Evolutionary conservation across 2,113 vertebrate genomes (phyloP).

Genomic region (Sylvicapra grimmia): DNA sequence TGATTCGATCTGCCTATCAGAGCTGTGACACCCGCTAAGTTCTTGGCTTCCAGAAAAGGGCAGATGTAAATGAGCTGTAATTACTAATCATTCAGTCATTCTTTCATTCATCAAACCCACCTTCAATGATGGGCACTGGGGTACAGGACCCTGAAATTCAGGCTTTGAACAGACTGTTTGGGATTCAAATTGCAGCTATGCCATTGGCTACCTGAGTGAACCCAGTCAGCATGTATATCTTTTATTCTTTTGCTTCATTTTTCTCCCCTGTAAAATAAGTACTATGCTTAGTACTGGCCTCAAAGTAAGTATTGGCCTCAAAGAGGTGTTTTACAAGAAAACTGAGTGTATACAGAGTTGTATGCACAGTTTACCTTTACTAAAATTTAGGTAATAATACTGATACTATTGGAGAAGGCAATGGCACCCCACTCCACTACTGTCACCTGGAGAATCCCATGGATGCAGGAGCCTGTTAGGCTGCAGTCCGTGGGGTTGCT

Average conservation of each 20-base stretch:
- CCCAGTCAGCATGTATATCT: accelerated
- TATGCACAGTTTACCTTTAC: background rate
- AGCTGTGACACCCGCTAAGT: accelerated
- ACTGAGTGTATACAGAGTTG: accelerated
- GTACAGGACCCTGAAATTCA: accelerated
- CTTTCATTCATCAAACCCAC: background rate
- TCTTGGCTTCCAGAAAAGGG: background rate
- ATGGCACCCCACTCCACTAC: too few species aligned
- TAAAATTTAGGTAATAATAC: background rate
- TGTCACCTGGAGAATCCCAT: too few species aligned
- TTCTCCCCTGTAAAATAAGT: background rate
- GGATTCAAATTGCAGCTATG: background rate
- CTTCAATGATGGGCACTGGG: accelerated
- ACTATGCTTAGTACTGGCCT: accelerated
- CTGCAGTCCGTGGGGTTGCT: too few species aligned
- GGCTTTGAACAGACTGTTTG: background rate
- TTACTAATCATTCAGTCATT: too few species aligned
- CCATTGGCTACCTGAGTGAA: accelerated
- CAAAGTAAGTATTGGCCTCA: background rate
- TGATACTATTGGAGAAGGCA: background rate
- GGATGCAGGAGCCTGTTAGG: too few species aligned
- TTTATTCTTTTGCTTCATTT: background rate
- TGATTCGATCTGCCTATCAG: background rate
- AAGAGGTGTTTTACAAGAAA: background rate
- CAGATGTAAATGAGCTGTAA: too few species aligned